Percentiles rank a stretch among this genome's conserved stretches.
Evolutionary conservation across 2,113 vertebrate species (phyloP).

Genomic region (Axis porcinus): DNA sequence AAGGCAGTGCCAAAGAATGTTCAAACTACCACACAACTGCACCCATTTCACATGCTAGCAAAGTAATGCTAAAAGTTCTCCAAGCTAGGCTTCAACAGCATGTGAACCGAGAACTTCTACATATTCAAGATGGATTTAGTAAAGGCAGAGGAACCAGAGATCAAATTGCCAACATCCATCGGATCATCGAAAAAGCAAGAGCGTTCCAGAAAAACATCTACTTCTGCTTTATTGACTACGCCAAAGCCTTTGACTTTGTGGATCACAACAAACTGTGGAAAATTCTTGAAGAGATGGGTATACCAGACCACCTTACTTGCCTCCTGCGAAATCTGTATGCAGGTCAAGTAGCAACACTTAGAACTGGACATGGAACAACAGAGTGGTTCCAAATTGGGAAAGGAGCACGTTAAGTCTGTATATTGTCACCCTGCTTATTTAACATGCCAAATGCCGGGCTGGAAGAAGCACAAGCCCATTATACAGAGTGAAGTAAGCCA

Average conservation of each 20-base stretch:
- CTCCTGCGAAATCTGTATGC: neutral
- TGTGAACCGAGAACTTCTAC: fast-evolving
- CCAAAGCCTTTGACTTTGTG: neutral
- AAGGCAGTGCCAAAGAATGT: neutral
- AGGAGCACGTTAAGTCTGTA: fast-evolving
- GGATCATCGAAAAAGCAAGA: neutral
- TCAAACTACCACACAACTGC: neutral
- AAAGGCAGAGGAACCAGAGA: neutral
- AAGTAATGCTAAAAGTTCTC: neutral
- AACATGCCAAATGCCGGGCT: neutral
- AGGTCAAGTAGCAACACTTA: neutral
- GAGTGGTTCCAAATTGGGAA: neutral
- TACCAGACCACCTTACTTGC: neutral
- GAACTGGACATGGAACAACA: neutral
- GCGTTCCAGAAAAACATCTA: neutral
- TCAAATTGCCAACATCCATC: neutral
- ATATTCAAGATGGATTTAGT: neutral
- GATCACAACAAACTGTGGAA: neutral
- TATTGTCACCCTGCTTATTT: neutral
- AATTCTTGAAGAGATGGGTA: neutral
- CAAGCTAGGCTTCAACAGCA: neutral
- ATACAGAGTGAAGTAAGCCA: no score
- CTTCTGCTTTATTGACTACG: neutral
- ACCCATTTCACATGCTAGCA: neutral
- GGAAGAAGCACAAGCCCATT: neutral